Base-by-base conservation (phyloP, 2,888 invertebrate genomes). In the Tanypteryx hageni region DNA sequence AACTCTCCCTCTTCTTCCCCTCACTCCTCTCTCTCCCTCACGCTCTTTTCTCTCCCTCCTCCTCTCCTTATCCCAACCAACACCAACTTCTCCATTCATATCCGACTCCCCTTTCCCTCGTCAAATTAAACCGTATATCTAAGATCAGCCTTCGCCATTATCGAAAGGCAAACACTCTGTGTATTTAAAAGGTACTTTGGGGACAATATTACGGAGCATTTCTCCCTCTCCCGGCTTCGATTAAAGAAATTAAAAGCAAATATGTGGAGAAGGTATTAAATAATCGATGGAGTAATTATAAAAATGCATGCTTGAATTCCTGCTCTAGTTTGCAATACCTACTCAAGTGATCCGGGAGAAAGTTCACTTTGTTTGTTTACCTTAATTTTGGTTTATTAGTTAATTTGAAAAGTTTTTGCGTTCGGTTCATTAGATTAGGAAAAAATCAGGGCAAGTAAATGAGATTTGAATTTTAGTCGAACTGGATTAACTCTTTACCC, bases 171-270 rank as follows among this genome's bases (percentile, higher is more conserved):
- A 86, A 86, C 86, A 61, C 22, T 22, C 76, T 76, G 76, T 76
- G 59, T 61, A 61, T 57, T 61, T 61, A n/a, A 86, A 61, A 31
- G 59, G 85, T 57, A 57, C 16, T 7, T 18, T 18, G 59, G 89
- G 89, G 10, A 56, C 64, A 7, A 44, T 31, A 89, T 64, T 44
- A 22, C 59, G 56, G 64, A 64, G 11, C n/a, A 16, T n/a, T n/a
- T 22, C 18, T 44, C 44, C 89, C 64, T 89, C 64, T 18, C 44
- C 13, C 68, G 4, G 31, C 14, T n/a, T 44, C 58, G 61, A 44
- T 18, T 61, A 68, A 64, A 44, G 27, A 89, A 89, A 89, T 89
- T 89, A 89, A 89, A 89, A 44, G 89, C 89, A 89, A 89, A 89
- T 89, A 89, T 64, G n/a, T 64, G 9, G n/a, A 14, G 89, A n/a